Conservation (phyloP, 2,888 invertebrate species). For the Himalopsyche japonica region DNA sequence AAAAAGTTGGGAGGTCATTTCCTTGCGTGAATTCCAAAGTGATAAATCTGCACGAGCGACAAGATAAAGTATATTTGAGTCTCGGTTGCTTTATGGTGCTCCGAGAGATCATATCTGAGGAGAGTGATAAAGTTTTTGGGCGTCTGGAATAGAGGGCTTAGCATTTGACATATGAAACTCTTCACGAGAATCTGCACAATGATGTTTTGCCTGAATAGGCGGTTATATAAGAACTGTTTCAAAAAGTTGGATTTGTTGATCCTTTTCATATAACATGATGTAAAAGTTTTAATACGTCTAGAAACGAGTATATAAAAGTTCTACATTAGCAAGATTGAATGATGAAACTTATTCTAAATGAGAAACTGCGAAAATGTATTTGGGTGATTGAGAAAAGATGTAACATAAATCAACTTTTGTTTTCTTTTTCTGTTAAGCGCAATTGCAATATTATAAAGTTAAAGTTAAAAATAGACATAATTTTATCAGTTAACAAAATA, state of each 20-base stretch:
- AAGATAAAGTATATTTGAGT: background rate
- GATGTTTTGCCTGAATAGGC: background rate
- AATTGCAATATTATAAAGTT: too few relatives aligned
- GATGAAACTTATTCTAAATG: too few relatives aligned
- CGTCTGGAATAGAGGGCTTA: background rate
- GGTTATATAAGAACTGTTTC: background rate
- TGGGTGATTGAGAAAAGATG: too few relatives aligned
- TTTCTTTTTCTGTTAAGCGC: too few relatives aligned
- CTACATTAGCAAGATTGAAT: too few relatives aligned
- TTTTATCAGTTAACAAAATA: too few relatives aligned
- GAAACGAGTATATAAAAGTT: too few relatives aligned
- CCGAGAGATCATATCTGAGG: background rate
- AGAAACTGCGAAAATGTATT: too few relatives aligned
- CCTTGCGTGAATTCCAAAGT: background rate
- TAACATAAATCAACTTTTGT: too few relatives aligned
- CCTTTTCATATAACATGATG: background rate
- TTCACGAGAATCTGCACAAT: background rate
- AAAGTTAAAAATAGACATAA: too few relatives aligned
- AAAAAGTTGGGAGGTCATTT: background rate
- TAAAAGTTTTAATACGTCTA: too few relatives aligned
- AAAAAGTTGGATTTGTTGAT: background rate
- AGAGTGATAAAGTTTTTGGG: background rate
- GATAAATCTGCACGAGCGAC: conserved; percentile 1
- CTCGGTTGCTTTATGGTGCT: background rate
- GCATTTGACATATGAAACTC: background rate